These are phyloP conservation scores for Athrips mouffetella DNA, from an alignment of 2,888 invertebrate genomes.

Conservation along the genomic window DNA sequence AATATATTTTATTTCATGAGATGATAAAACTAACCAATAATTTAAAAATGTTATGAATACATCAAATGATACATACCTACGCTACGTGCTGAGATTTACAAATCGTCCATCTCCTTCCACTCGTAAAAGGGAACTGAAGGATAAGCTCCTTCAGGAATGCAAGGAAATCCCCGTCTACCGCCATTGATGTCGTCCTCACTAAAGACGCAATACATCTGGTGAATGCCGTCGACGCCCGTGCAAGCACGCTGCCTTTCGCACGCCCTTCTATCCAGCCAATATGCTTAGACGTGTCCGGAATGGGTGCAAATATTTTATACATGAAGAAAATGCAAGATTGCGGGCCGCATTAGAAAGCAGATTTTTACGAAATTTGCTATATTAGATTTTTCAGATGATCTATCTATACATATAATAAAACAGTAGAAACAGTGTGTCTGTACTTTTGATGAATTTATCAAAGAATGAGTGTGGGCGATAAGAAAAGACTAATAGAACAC, in stretches of 20 bases:
- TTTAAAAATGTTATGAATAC: too few relatives aligned
- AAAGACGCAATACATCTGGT: slow-evolving; percentile 33
- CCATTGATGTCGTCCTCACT: slow-evolving; percentile 26
- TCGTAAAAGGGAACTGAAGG: not conserved
- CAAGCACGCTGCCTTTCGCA: slow-evolving; percentile 31
- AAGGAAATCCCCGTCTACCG: slow-evolving; percentile 33
- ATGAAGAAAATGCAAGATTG: too few relatives aligned
- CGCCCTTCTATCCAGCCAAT: slow-evolving; percentile 52
- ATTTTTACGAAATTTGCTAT: too few relatives aligned
- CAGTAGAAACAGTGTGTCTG: too few relatives aligned
- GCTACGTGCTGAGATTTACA: not conserved
- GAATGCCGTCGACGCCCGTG: slow-evolving; percentile 47
- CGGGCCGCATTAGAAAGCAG: not conserved
- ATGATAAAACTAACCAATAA: too few relatives aligned
- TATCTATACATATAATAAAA: too few relatives aligned
- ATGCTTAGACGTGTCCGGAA: slow-evolving; percentile 25
- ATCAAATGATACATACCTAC: not conserved
- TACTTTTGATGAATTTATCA: too few relatives aligned
- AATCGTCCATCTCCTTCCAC: not conserved
- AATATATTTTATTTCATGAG: too few relatives aligned
- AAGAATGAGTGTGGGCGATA: too few relatives aligned
- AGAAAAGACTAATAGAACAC: too few relatives aligned
- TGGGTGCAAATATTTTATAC: not conserved
- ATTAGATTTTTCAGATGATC: too few relatives aligned
- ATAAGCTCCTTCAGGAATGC: not conserved